These are phyloP conservation scores for Heliconius hermathena DNA, from an alignment of 1,140 invertebrate species.

Conservation along the genomic window DNA sequence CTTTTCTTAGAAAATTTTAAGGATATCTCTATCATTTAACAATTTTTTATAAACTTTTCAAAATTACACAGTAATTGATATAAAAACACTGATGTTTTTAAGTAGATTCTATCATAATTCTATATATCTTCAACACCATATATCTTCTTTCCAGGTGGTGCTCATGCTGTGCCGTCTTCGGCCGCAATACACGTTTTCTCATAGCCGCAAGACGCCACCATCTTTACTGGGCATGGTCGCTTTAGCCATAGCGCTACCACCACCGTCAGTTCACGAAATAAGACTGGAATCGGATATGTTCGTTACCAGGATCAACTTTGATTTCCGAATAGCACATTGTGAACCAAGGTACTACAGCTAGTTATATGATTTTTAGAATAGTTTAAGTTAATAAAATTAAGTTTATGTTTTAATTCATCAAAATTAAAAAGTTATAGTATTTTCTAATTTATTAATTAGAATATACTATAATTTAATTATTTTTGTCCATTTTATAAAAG, in stretches of 20 bases:
- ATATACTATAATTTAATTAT: too few relatives aligned
- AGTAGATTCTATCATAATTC: too few relatives aligned
- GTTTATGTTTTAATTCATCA: too few relatives aligned
- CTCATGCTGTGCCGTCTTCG: conserved; percentile 94
- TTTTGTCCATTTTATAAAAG: too few relatives aligned
- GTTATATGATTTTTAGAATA: neutral
- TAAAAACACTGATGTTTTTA: neutral
- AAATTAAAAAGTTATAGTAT: too few relatives aligned
- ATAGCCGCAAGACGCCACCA: conserved; percentile 91
- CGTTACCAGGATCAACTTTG: conserved; percentile 96
- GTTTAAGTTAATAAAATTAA: neutral
- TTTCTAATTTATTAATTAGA: too few relatives aligned
- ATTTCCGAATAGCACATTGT: conserved; percentile 97
- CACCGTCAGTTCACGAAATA: conserved; percentile 98
- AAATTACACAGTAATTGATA: neutral
- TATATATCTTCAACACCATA: conserved; percentile 9
- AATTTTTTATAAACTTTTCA: neutral
- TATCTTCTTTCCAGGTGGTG: conserved; percentile 89
- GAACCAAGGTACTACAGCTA: conserved; percentile 90
- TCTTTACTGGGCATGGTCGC: conserved; percentile 96
- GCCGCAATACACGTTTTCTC: conserved; percentile 95
- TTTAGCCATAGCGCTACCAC: conserved; percentile 96
- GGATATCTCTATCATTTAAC: neutral
- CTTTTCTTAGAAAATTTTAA: too few relatives aligned
- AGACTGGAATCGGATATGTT: conserved; percentile 98